A percentile compares a stretch with the other conserved stretches of the same genome.
phyloP scores from a whole-genome alignment of 2,113 vertebrate genomes.

The Tringa solitaria region DNA sequence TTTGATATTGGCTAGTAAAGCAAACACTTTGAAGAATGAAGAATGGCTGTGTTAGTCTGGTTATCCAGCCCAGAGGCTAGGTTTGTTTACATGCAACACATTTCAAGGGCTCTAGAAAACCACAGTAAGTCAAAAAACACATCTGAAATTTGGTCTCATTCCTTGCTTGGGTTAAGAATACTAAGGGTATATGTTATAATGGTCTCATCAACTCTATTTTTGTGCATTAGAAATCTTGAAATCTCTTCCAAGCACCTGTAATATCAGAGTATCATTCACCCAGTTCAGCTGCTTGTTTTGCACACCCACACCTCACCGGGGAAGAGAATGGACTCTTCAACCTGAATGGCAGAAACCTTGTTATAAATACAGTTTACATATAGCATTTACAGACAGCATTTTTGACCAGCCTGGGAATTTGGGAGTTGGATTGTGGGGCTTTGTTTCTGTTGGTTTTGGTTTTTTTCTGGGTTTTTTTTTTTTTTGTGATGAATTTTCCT shows the following conservation, averaged over 20 bases:
- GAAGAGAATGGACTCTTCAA: neutral
- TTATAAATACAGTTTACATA: neutral
- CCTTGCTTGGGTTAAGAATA: neutral
- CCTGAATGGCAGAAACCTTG: neutral
- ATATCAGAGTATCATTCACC: neutral
- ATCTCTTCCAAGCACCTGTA: neutral
- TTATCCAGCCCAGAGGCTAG: slow-evolving; percentile 32
- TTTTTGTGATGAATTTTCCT: neutral
- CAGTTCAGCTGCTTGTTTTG: neutral
- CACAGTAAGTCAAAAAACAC: slow-evolving; percentile 42
- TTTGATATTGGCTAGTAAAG: neutral
- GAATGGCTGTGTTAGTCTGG: neutral
- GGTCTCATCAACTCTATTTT: neutral
- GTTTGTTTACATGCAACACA: slow-evolving; percentile 31
- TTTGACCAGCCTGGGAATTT: neutral
- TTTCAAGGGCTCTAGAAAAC: slow-evolving; percentile 32
- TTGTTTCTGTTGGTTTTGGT: too few species aligned
- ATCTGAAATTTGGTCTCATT: slow-evolving; percentile 48
- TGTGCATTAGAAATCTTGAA: neutral
- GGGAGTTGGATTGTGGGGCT: fast-evolving
- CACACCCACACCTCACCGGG: neutral
- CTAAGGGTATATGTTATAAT: neutral
- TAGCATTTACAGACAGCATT: neutral
- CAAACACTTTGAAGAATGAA: neutral
- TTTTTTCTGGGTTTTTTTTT: neutral